Evolutionary conservation across 2,113 vertebrate species (phyloP).

Genomic region (Salvelinus alpinus): DNA sequence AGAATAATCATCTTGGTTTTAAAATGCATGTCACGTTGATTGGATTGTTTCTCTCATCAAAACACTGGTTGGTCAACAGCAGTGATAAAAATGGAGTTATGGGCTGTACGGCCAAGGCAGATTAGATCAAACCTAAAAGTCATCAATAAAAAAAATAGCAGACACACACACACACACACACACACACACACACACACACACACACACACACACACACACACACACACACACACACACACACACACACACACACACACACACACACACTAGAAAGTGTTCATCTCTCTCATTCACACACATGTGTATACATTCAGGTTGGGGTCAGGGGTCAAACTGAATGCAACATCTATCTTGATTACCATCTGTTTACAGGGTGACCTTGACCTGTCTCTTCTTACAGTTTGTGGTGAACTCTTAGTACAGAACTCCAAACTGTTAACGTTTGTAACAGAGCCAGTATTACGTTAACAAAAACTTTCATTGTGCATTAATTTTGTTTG

Average conservation of each 20-base stretch:
- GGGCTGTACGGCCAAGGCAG: not conserved
- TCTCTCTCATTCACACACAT: conserved; percentile 2
- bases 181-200: conserved; percentile 9
- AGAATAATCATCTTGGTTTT: not conserved
- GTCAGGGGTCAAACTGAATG: conserved; percentile 2
- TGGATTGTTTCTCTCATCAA: not conserved
- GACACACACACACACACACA: conserved; percentile 4
- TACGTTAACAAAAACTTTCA: no score
- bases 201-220: conserved; percentile 3
- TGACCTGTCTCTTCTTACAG: conserved; percentile 13
- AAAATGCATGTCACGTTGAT: not conserved
- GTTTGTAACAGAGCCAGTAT: no score
- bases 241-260: conserved; percentile 9
- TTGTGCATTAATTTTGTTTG: no score
- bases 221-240: conserved; percentile 3
- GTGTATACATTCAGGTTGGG: conserved; percentile 6
- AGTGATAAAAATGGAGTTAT: not conserved
- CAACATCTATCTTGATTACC: conserved; percentile 19
- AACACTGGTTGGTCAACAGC: not conserved
- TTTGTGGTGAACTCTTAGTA: no score
- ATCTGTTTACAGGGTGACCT: conserved; percentile 51
- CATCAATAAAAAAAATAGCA: not conserved
- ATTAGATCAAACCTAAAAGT: not conserved
- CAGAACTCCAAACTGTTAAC: no score
- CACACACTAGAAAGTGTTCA: not conserved